Percentiles rank a stretch among this genome's conserved stretches.
These are phyloP conservation scores for Drosophila vallismaia DNA, from an alignment of 2,888 invertebrate species.

Conservation along the genomic window DNA sequence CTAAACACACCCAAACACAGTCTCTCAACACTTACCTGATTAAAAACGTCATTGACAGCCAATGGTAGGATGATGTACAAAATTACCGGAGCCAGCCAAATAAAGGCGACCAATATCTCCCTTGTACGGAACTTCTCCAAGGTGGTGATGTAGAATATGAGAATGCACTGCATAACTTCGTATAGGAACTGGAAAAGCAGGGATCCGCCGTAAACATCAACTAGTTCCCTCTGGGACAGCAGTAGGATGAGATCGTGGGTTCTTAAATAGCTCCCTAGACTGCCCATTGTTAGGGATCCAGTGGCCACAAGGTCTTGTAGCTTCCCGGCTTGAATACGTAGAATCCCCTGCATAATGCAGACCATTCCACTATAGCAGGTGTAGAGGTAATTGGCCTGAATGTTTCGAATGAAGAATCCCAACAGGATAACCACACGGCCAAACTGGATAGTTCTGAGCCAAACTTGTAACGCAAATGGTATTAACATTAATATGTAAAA, in stretches of 20 bases:
- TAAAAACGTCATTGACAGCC: slow-evolving; percentile 43
- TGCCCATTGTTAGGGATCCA: background rate
- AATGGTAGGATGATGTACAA: slow-evolving; percentile 55
- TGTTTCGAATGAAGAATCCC: slow-evolving; percentile 33
- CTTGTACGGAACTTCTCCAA: background rate
- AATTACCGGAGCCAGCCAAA: slow-evolving; percentile 53
- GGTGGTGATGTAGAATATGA: slow-evolving; percentile 34
- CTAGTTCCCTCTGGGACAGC: slow-evolving; percentile 43
- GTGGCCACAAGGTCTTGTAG: background rate
- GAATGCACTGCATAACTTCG: slow-evolving; percentile 31
- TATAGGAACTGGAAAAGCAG: slow-evolving; percentile 45
- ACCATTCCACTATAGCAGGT: slow-evolving; percentile 54
- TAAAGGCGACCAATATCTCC: slow-evolving; percentile 15
- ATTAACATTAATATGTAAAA: slow-evolving; percentile 14
- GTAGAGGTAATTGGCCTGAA: slow-evolving; percentile 46
- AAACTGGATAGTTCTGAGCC: slow-evolving; percentile 6
- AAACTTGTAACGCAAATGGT: background rate
- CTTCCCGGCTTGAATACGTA: slow-evolving; percentile 31
- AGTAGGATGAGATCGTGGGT: slow-evolving; percentile 44
- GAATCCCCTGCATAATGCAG: slow-evolving; percentile 18
- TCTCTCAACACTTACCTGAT: slow-evolving; percentile 55
- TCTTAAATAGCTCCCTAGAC: slow-evolving; percentile 25
- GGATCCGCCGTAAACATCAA: slow-evolving; percentile 39
- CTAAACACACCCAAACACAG: too few species aligned
- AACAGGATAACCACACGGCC: slow-evolving; percentile 20